Conservation (phyloP, 2,113 vertebrate species). For the Oreochromis aureus region DNA sequence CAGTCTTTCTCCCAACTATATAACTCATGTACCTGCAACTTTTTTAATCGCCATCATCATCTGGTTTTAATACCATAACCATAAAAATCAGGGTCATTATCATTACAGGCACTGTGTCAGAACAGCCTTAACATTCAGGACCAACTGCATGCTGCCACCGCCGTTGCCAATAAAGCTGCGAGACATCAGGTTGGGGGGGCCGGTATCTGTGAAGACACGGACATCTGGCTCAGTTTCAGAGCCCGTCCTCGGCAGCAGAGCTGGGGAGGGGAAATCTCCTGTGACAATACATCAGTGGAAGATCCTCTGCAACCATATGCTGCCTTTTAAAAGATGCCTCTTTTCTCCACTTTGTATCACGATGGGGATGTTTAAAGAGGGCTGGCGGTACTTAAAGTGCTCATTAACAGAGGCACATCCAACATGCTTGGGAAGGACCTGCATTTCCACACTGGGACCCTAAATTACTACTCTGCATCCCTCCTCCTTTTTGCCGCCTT, state of each 20-base stretch:
- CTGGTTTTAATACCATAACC: conserved; percentile 41
- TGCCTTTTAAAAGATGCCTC: conserved; percentile 55
- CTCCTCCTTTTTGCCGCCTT: not conserved
- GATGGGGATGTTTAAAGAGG: conserved; percentile 46
- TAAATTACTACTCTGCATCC: conserved; percentile 2
- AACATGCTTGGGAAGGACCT: conserved; percentile 46
- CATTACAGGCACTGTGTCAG: conserved; percentile 1
- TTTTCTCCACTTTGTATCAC: conserved; percentile 43
- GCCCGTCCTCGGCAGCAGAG: conserved; percentile 17
- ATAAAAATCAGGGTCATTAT: conserved; percentile 42
- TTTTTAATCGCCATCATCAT: conserved; percentile 47
- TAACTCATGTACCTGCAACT: conserved; percentile 40
- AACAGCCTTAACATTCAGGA: conserved; percentile 29
- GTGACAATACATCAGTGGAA: conserved; percentile 55
- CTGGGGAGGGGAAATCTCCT: conserved; percentile 15
- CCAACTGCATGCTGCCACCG: not conserved
- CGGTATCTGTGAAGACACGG: conserved; percentile 28
- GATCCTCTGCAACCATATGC: conserved; percentile 62
- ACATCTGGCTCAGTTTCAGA: conserved; percentile 66
- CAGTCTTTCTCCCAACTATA: conserved; percentile 12
- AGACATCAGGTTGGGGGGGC: conserved; percentile 29
- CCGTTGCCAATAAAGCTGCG: conserved; percentile 44
- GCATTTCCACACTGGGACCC: conserved; percentile 4
- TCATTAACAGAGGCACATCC: conserved; percentile 62
- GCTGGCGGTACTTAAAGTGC: conserved; percentile 27